Evolutionary conservation across 2,113 vertebrate genomes (phyloP), one percentile per base, ranked within the genome.

Genomic region (Acanthochromis polyacanthus): DNA sequence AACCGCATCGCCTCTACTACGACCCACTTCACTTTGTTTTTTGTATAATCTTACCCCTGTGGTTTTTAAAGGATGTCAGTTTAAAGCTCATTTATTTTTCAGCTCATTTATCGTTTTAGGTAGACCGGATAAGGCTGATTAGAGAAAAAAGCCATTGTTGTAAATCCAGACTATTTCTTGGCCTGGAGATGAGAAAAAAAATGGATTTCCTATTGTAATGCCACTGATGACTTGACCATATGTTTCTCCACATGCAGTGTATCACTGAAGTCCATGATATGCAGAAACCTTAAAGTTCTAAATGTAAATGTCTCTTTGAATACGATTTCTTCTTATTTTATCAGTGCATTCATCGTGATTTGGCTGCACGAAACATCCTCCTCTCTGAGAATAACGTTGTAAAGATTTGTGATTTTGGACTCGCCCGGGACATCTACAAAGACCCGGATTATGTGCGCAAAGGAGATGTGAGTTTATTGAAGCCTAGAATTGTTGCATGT

Each of bases 371-470:
- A 63, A 99, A 99, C 91, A 99, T 99, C 86, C 94, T 99, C 43
- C 93, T 98, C 25, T 97, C 96, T 6, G 96, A 98, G 93, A 97
- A 97, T 91, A 99, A 99, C 0, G 97, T 99, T 45, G 97, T 98
- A 36, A 98, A 99, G 94, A 98, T 98, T 88, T 99, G 96, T 71
- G 97, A 99, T 88, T 99, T 99, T 16, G 97, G 97, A 70, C 95
- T 98, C 0, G 97, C 97, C 67, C 95, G 97, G 80, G 97, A 99
- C 25, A 95, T 99, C 70, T 98, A 98, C 64, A 98, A 98, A 93
- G 97, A 98, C 84, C 96, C 96, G 0, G 97, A 98, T 88, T 98
- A 98, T 1, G 96, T 98, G 6, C 95, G 97, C 80, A 98, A 98
- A 93, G 97, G 97, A 95, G 97, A 98, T 79, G 97, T 99, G 91